These are phyloP conservation scores for Sipha flava DNA, from an alignment of 1,140 invertebrate species.

Conservation along the genomic window DNA sequence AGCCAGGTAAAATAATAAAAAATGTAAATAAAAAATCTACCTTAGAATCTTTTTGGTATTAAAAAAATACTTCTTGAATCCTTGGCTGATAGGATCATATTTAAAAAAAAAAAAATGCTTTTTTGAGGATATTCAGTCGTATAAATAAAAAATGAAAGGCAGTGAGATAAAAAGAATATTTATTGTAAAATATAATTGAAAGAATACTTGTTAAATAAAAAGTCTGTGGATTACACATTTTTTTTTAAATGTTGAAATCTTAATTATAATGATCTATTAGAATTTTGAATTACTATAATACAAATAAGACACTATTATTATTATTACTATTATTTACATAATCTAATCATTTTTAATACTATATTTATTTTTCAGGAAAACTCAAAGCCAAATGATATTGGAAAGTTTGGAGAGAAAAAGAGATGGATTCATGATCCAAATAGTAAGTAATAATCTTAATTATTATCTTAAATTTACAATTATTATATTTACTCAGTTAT, in stretches of 20 bases:
- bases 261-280: no score
- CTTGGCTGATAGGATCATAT: neutral
- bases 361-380: conserved; percentile 46
- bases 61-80: no score
- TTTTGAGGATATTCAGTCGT: neutral
- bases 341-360: no score
- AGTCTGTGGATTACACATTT: no score
- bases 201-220: neutral
- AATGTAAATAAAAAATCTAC: no score
- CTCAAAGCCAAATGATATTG: conserved; percentile 40
- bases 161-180: neutral
- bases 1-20: neutral
- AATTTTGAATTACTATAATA: no score
- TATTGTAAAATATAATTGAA: neutral
- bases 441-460: conserved; percentile 50
- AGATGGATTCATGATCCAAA: conserved; percentile 66
- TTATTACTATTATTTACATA: no score
- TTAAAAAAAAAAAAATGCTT: neutral
- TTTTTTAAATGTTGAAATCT: no score
- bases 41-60: no score
- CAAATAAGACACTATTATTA: no score
- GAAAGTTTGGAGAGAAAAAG: conserved; percentile 51
- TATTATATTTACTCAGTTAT: neutral
- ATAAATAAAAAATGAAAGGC: neutral
- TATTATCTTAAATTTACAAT: neutral